Evolutionary conservation across 2,888 invertebrate species (phyloP), one percentile per base, ranked within the genome.

Genomic region (Platypus cylindrus): DNA sequence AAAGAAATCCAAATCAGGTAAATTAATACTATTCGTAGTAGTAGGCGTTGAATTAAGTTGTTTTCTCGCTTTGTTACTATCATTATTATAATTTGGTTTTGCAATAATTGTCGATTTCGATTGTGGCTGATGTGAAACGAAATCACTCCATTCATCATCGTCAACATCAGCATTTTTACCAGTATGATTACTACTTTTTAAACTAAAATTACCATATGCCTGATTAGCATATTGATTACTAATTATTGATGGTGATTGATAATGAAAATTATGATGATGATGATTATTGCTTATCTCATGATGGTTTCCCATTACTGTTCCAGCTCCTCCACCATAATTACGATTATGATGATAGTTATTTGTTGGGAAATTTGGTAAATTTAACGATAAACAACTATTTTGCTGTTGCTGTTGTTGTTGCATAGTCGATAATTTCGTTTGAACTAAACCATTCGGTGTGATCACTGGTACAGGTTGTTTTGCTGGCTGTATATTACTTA

Each of bases 131-230:
- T 64, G 65, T n/a, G 67, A 68, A 3, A 70, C 66, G 52, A 69
- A 70, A 46, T 70, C 70, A 3, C 66, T 65, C 70, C 70, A 70
- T 43, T 70, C 69, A 36, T 68, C 69, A 16, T 69, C 68, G 22
- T 59, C 59, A 5, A 18, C 15, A 27, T 34, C 31, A 28, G 27
- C 16, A 5, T 28, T n/a, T 17, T 25, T 36, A 9, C 31, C 11
- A 3, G 27, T 20, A 5, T 18, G 23, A 16, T 32, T 34, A 28
- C 12, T 17, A 8, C 11, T 17, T 18, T 34, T 28, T 23, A 17
- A 35, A 14, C 23, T 29, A 17, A 35, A 37, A 2, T 40, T 36
- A 7, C 36, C 38, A 26, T 43, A 48, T 16, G 45, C 47, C 22
- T 48, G 47, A 36, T 37, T 43, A 23, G 47, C 48, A 36, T 47